Conservation (phyloP, 2,888 invertebrate species). For the Serrognathus titanus region DNA sequence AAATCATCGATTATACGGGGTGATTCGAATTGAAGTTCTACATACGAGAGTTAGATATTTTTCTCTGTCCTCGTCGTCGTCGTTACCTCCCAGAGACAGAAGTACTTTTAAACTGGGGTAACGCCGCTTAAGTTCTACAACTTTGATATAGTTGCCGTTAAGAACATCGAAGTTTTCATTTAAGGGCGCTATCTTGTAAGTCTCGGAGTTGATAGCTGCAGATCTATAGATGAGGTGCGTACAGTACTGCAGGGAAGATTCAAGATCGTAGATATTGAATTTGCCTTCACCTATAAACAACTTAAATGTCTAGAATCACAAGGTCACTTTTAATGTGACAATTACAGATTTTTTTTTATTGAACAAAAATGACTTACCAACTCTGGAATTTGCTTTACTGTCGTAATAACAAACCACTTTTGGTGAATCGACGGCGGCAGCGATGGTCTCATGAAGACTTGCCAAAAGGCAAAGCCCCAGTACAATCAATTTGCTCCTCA, state of each 20-base stretch:
- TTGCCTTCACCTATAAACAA: constrained; percentile 74
- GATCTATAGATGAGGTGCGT: constrained; percentile 76
- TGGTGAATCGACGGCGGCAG: too few species aligned
- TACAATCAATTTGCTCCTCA: too few species aligned
- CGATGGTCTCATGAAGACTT: too few species aligned
- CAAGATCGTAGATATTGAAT: constrained; percentile 67
- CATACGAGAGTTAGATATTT: constrained; percentile 70
- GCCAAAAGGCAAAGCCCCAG: too few species aligned
- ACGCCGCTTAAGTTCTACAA: constrained; percentile 66
- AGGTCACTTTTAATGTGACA: too few species aligned
- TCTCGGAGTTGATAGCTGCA: constrained; percentile 69
- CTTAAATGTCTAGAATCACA: constrained; percentile 24
- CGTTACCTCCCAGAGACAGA: constrained; percentile 75
- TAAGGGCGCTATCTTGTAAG: constrained; percentile 65
- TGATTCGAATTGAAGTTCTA: constrained; percentile 11
- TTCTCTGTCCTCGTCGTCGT: constrained; percentile 58
- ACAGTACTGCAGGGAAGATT: constrained; percentile 72
- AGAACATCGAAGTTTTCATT: constrained; percentile 73
- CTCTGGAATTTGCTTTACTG: too few species aligned
- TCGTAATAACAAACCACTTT: too few species aligned
- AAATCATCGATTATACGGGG: too few species aligned
- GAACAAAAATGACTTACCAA: too few species aligned
- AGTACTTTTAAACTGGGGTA: constrained; percentile 70
- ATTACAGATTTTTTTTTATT: too few species aligned
- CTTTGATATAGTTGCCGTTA: constrained; percentile 67